Base-by-base conservation (phyloP, 2,888 invertebrate species). In the Deilephila elpenor region DNA sequence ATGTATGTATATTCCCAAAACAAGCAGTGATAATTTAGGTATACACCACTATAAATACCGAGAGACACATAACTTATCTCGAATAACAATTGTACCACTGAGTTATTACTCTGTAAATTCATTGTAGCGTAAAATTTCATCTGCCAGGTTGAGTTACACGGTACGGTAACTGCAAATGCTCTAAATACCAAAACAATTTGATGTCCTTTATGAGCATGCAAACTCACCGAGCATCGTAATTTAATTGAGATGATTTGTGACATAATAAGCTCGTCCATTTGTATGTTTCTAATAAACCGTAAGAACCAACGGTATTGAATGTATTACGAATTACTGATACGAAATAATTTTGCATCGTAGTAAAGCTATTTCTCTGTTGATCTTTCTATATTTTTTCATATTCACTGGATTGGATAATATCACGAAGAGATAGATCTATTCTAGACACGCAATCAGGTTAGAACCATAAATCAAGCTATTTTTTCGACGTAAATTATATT, bases 121-220 rank as follows among this genome's bases (percentile, higher is more conserved):
- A 56, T 29, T 29, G 29, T 29, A 25, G 60, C 25, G 60, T 60
- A 60, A 17, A 60, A 60, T 60, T 29, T 14, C 60, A 60, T 60
- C 60, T 14, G 60, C 17, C 60, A 7, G 29, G 29, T 29, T 14
- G 5, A 32, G 25, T 60, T 29, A 29, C 29, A 60, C 29, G 25
- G 60, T 60, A 60, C 29, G 6, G 29, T 60, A 32, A 60, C 14
- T 17, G 25, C 29, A 5, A 60, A 29, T 60, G 29, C 14, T 60
- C 60, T 60, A 60, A 60, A 60, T 29, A 60, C 29, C 60, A 60
- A 29, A 60, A 29, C 60, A 60, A 60, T 29, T 60, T 60, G 17
- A 29, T 32, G 17, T 17, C 29, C 14, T 17, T 25, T 29, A 29
- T 29, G 29, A 25, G 3, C 29, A 60, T 29, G 29, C 29, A 29